phyloP scores from a whole-genome alignment of 2,113 vertebrate species.

The Etheostoma cragini region DNA sequence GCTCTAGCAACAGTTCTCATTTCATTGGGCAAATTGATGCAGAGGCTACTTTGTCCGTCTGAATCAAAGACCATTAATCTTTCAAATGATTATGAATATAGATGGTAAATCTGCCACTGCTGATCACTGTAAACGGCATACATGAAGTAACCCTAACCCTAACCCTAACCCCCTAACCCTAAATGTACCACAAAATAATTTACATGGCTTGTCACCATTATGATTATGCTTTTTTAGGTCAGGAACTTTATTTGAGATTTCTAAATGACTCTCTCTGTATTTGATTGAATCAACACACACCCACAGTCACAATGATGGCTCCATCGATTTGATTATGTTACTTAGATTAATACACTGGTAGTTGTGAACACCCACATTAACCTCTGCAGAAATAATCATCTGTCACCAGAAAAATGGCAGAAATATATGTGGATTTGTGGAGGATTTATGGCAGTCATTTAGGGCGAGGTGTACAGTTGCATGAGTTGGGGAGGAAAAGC shows the following conservation, averaged over 20 bases:
- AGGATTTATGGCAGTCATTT: constrained; percentile 78
- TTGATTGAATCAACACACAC: constrained; percentile 29
- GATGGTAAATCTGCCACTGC: not conserved
- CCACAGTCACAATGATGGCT: constrained; percentile 9
- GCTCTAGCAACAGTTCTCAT: not conserved
- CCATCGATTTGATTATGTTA: constrained; percentile 44
- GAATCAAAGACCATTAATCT: not conserved
- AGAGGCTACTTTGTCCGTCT: not conserved
- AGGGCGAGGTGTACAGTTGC: constrained; percentile 65
- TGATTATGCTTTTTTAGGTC: constrained; percentile 6
- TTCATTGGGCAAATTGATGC: not conserved
- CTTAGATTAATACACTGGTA: constrained; percentile 58
- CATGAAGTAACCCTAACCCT: too few relatives aligned
- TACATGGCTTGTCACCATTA: not conserved
- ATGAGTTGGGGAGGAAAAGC: constrained; percentile 52
- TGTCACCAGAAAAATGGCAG: constrained; percentile 61
- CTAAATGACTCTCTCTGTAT: constrained; percentile 21
- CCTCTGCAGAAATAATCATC: constrained; percentile 67
- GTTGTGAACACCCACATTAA: constrained; percentile 62
- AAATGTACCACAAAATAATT: not conserved
- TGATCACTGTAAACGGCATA: not conserved
- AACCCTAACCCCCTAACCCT: too few relatives aligned
- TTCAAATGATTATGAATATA: not conserved
- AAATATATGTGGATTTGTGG: constrained; percentile 60
- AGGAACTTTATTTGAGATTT: constrained; percentile 5